Base-by-base conservation (phyloP, 2,797 vertebrate genomes). In the Neosalanx taihuensis region DNA sequence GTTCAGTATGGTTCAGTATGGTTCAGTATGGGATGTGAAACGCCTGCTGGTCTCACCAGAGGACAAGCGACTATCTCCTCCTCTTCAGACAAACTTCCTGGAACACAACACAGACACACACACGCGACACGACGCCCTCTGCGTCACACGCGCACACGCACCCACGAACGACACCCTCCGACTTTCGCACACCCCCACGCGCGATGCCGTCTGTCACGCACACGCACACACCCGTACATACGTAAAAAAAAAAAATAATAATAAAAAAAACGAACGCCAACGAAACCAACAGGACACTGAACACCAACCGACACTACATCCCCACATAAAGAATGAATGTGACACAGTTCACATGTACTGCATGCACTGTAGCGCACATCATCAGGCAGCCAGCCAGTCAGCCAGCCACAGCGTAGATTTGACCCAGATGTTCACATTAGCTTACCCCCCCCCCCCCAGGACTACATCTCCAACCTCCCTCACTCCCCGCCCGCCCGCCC, bases 361-460 rank as follows among this genome's bases (percentile, higher is more conserved):
- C 57, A 59, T 26, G 23, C 57, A 58, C 56, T n/a, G 5, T n/a
- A n/a, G 23, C 56, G 23, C 57, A 59, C 20, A 20, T 26, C 6
- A n/a, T n/a, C 20, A 26, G n/a, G 6, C 57, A n/a, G n/a, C 6
- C 57, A 59, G n/a, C 2, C 57, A n/a, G 23, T 2, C 23, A 58
- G 20, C 2, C 61, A 15, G 30, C 7, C 20, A 23, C 6, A 23
- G 18, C 26, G 57, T 23, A 46, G 18, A 57, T 64, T 66, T 75
- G 79, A 79, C 76, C 79, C 77, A 77, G 76, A 81, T 81, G 76
- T 75, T 70, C 73, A 78, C 65, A 76, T 72, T 69, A 69, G 65
- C 61, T 20, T 60, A n/a, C n/a, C n/a, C n/a, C n/a, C n/a, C n/a
- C 30, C 20, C 15, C 57, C 68, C 57, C 59, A 30, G 64, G 73